Base-by-base conservation (phyloP, 2,888 invertebrate genomes). In the Siphlonurus alternatus region DNA sequence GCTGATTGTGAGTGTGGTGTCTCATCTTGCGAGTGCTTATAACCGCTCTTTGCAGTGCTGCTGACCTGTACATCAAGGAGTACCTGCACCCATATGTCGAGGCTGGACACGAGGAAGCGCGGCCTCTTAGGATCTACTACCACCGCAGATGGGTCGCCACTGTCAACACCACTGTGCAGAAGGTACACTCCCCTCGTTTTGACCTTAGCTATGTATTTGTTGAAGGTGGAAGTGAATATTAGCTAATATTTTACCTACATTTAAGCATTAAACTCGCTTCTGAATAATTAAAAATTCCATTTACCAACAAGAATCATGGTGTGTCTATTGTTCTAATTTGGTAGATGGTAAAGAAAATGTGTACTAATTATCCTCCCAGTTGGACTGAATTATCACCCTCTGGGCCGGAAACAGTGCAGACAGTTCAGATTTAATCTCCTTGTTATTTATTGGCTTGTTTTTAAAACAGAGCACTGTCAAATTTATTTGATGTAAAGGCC, bases 11-110 rank as follows among this genome's bases (percentile, higher is more conserved):
- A 7, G 7, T 1, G 1, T 1, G 25, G n/a, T n/a, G n/a, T n/a
- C n/a, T n/a, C n/a, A n/a, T n/a, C n/a, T n/a, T n/a, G n/a, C n/a
- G n/a, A n/a, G n/a, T n/a, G n/a, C n/a, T n/a, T n/a, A n/a, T n/a
- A n/a, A n/a, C n/a, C n/a, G n/a, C n/a, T n/a, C n/a, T n/a, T n/a
- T n/a, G n/a, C n/a, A 77, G 89, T 71, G 90, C 90, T 18, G 90
- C 90, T 10, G 90, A 91, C 77, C 77, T 90, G 65, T 91, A 91
- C 71, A 88, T 91, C 54, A 87, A 87, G 71, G 89, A 91, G 71
- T 91, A 89, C 74, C 80, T 92, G 65, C 86, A 90, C 76, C 83
- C 84, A 0, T 87, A 86, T 80, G 85, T 87, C 24, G 84, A 84
- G 70, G 78, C 77, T 22, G 87, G 87, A 0, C 77, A 84, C 67